Base-by-base conservation (phyloP, 37 sponge, comb jelly and placozoan genomes). In the Bolinopsis microptera region DNA sequence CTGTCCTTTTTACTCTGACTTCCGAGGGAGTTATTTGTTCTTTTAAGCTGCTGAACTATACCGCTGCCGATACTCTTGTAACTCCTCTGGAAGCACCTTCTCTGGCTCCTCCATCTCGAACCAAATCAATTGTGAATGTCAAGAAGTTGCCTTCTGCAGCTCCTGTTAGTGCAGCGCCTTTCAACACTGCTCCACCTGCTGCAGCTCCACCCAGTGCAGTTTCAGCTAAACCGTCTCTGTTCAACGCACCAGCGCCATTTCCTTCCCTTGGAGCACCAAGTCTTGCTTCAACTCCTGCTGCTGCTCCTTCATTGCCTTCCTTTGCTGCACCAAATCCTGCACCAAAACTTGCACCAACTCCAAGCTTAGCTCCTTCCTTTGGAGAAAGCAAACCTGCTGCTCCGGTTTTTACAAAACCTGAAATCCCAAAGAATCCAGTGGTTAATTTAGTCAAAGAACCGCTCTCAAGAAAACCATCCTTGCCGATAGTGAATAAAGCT, bases 391-490 rank as follows among this genome's bases (percentile, higher is more conserved):
- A 77, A 32, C 35, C 80, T 8, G 27, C 80, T 35, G 36, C 33
- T 77, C 34, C 9, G 1, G 18, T 77, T 77, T 27, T 32, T 21
- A 13, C 80, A 8, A 32, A 32, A 32, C 80, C 80, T 77, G 33
- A 77, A 77, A 77, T 36, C 18, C 21, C 37, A 1, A 77, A 35
- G 35, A 31, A 32, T 18, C 36, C 28, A 36, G 80, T 34, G 80
- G 32, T 13, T 35, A 77, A 86, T n/a, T 40, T 86, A 13, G 90
- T 86, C 28, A 86, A 86, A 27, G 36, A 86, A 39, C 90, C 90
- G 1, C 28, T 86, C 30, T 33, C 36, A 24, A 28, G 35, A 3
- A 86, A 86, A 39, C 90, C 41, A n/a, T 86, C 90, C 5, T 24
- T 86, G 30, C 41, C 90, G 0, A n/a, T 86, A 0, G n/a, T 48